A percentile compares a stretch with the other conserved stretches of the same genome.
Conservation (phyloP, 2,888 invertebrate species). For the Lepetodrilus schrolli region DNA sequence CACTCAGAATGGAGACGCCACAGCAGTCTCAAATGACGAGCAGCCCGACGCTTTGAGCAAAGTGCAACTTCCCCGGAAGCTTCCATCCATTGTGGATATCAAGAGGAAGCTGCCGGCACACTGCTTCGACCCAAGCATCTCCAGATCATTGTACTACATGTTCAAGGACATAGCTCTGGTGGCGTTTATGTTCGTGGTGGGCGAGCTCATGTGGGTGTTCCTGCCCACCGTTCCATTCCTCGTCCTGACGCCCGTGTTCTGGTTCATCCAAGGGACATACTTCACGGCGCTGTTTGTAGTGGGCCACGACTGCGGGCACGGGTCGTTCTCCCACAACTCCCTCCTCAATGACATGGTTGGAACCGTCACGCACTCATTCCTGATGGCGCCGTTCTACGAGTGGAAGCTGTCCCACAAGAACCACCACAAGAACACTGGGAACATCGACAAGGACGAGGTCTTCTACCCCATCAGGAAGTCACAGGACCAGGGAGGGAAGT, state of each 20-base stretch:
- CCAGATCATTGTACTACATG: slow-evolving; percentile 64
- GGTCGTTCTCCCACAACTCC: slow-evolving; percentile 64
- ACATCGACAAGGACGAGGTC: slow-evolving; percentile 72
- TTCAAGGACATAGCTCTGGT: slow-evolving; percentile 61
- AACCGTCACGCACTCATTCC: slow-evolving; percentile 61
- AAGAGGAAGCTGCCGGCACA: slow-evolving; percentile 61
- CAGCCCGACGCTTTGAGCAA: slow-evolving; percentile 35
- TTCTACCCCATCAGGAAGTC: slow-evolving; percentile 67
- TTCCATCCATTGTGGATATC: slow-evolving; percentile 67
- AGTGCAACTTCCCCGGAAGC: slow-evolving; percentile 44
- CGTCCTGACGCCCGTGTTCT: slow-evolving; percentile 57
- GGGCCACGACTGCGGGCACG: slow-evolving; percentile 72
- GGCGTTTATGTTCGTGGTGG: slow-evolving; percentile 41
- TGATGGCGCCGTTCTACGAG: slow-evolving; percentile 68
- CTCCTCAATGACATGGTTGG: slow-evolving; percentile 67
- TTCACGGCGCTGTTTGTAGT: slow-evolving; percentile 69
- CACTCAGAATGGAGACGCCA: slow-evolving; percentile 2
- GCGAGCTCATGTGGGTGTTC: slow-evolving; percentile 37
- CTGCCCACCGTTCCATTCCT: slow-evolving; percentile 28
- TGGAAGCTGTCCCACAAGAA: slow-evolving; percentile 71
- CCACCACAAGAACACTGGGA: slow-evolving; percentile 71
- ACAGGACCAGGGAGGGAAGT: slow-evolving; percentile 35
- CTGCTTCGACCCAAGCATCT: slow-evolving; percentile 62
- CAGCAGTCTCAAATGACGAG: slow-evolving; percentile 31
- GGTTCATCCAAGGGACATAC: slow-evolving; percentile 68